Evolutionary conservation across 2,888 invertebrate genomes (phyloP).

Genomic region (Eudasyphora cyanicolor): DNA sequence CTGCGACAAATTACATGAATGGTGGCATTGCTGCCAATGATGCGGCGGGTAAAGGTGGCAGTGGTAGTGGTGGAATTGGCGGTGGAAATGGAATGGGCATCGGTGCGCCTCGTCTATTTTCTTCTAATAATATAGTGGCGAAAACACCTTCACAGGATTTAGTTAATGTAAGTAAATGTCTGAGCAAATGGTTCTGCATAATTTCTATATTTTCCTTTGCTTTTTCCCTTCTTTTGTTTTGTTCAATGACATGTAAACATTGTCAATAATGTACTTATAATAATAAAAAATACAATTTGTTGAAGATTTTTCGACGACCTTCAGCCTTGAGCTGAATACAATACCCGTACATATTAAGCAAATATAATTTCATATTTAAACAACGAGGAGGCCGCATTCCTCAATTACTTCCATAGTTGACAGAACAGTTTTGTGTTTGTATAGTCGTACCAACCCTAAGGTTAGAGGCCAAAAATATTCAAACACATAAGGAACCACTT

Average conservation of each 20-base stretch:
- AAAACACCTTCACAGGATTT: conserved; percentile 75
- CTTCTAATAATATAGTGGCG: conserved; percentile 69
- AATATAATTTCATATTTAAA: too few species aligned
- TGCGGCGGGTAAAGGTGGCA: too few species aligned
- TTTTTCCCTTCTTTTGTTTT: not conserved
- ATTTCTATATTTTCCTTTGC: not conserved
- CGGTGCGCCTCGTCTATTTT: conserved; percentile 51
- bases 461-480: too few species aligned
- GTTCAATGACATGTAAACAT: not conserved
- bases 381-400: too few species aligned
- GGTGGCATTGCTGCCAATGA: too few species aligned
- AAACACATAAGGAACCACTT: too few species aligned
- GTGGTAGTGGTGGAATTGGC: not conserved
- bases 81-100: conserved; percentile 36
- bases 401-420: too few species aligned
- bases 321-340: not conserved
- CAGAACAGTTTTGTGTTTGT: too few species aligned
- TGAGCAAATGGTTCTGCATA: not conserved
- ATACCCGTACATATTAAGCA: too few species aligned
- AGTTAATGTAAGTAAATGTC: conserved; percentile 72
- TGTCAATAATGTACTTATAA: not conserved
- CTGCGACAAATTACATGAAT: too few species aligned
- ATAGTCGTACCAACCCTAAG: too few species aligned
- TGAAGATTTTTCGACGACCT: not conserved
- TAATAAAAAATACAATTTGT: conserved; percentile 1